Conservation (phyloP, 53 echinoderm and acorn worm genomes). For the Patiria pectinifera region DNA sequence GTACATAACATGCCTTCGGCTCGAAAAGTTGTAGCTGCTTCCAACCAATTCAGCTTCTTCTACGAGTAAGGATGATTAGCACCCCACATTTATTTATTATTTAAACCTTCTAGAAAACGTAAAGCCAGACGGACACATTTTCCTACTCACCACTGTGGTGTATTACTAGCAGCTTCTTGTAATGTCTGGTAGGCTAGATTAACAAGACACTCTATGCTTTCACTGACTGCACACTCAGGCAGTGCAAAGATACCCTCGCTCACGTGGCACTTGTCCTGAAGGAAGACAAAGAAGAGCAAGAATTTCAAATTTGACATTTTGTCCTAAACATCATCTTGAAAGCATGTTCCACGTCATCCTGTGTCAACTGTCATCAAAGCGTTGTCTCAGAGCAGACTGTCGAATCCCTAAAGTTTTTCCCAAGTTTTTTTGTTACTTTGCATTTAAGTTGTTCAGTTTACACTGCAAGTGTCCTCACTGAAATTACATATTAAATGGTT, state of each 20-base stretch:
- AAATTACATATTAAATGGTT: too few relatives aligned
- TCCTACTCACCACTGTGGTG: conserved; percentile 69
- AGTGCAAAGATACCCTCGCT: conserved; percentile 66
- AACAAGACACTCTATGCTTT: conserved; percentile 79
- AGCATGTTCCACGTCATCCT: background rate
- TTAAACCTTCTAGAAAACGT: background rate
- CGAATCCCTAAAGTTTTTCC: too few relatives aligned
- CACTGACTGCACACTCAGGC: conserved; percentile 73
- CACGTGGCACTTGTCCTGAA: conserved; percentile 63
- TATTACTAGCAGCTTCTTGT: conserved; percentile 78
- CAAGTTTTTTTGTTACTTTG: too few relatives aligned
- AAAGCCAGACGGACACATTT: background rate
- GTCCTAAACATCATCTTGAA: background rate
- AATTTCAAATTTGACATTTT: background rate
- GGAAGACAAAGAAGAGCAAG: background rate
- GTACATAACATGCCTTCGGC: too few relatives aligned
- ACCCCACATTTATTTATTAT: too few relatives aligned
- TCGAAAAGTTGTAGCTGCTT: too few relatives aligned
- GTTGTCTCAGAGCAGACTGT: too few relatives aligned
- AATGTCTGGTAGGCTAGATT: conserved; percentile 84
- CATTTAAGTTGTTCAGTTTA: too few relatives aligned
- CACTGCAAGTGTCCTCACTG: too few relatives aligned
- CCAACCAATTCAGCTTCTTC: too few relatives aligned
- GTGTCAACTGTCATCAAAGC: background rate
- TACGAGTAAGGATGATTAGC: too few relatives aligned